Evolutionary conservation across 2,888 invertebrate species (phyloP), one percentile per base, ranked within the genome.

Genomic region (Tortricodes alternella): DNA sequence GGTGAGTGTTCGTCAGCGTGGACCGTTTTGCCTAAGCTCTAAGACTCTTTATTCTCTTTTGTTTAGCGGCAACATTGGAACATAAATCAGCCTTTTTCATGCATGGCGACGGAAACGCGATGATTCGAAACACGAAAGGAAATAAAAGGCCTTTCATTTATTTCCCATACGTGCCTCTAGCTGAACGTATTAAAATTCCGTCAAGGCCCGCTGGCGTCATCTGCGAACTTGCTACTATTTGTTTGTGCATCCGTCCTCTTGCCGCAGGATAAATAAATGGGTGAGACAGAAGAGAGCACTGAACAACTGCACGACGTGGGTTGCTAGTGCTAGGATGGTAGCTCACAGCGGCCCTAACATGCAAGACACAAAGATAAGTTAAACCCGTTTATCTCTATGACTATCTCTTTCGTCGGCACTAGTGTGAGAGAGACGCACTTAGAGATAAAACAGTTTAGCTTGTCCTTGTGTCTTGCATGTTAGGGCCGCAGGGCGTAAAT

Each of bases 111-210:
- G 32, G 53, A 48, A 41, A 49, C 29, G 55, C 48, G 43, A 48
- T 41, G 52, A 53, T 19, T 13, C 38, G 46, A 44, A 27, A 44
- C 32, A 29, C 32, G 46, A 32, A 15, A 11, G 21, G 15, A 46
- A 13, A 44, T 43, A 53, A 16, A 34, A 27, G 27, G 16, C 29
- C 37, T 41, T 38, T 50, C 49, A 50, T 50, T 50, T 44, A 43
- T 50, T 56, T 50, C 32, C 37, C 56, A 44, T 56, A 56, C 56
- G 37, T 37, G 41, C 23, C 24, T 16, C 27, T 15, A 49, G 27
- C 35, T 49, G 35, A 50, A 56, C 55, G 35, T 32, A 56, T 56
- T 56, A 56, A 50, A 56, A 56, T 56, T 56, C 56, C 56, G 35
- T 8, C 48, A 43, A 23, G 34, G 49, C 43, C 11, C 35, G 16